Percentiles rank a stretch among this genome's conserved stretches.
Evolutionary conservation across 2,797 vertebrate genomes (phyloP).

Genomic region (Aeoliscus strigatus): DNA sequence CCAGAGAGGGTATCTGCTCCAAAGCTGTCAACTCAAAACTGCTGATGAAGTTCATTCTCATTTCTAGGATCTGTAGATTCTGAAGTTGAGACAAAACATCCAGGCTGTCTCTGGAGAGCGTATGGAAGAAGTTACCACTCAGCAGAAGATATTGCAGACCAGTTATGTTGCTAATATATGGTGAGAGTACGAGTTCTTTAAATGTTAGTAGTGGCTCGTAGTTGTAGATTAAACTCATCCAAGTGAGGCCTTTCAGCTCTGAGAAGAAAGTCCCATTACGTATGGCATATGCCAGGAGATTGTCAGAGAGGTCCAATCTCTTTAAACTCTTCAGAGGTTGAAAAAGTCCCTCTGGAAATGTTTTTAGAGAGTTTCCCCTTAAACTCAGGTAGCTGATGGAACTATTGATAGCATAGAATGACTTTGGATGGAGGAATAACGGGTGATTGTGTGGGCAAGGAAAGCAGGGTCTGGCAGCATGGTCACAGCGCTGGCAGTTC

Average conservation of each 20-base stretch:
- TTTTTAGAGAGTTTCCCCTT: constrained; percentile 74
- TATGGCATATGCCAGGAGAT: constrained; percentile 70
- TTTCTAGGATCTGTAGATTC: constrained; percentile 59
- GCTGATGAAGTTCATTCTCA: constrained; percentile 78
- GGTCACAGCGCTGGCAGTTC: constrained; percentile 87
- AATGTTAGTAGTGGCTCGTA: constrained; percentile 68
- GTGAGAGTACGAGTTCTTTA: constrained; percentile 58
- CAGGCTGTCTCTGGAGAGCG: constrained; percentile 56
- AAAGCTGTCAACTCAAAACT: constrained; percentile 55
- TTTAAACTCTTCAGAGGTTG: constrained; percentile 49
- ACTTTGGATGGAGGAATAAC: constrained; percentile 53
- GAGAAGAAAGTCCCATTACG: constrained; percentile 72
- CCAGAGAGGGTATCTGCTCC: constrained; percentile 54
- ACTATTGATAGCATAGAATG: constrained; percentile 60
- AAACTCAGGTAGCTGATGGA: constrained; percentile 66
- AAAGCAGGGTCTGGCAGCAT: constrained; percentile 78
- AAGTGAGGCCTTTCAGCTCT: constrained; percentile 62
- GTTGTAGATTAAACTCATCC: constrained; percentile 77
- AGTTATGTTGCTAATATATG: constrained; percentile 59
- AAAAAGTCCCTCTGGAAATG: constrained; percentile 68
- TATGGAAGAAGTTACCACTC: constrained; percentile 76
- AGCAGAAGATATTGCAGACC: constrained; percentile 60
- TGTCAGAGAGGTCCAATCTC: constrained; percentile 76
- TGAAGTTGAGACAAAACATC: constrained; percentile 58
- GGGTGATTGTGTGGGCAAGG: constrained; percentile 72